Evolutionary conservation across 2,797 vertebrate genomes (phyloP).

Genomic region (Micromesistius poutassou): DNA sequence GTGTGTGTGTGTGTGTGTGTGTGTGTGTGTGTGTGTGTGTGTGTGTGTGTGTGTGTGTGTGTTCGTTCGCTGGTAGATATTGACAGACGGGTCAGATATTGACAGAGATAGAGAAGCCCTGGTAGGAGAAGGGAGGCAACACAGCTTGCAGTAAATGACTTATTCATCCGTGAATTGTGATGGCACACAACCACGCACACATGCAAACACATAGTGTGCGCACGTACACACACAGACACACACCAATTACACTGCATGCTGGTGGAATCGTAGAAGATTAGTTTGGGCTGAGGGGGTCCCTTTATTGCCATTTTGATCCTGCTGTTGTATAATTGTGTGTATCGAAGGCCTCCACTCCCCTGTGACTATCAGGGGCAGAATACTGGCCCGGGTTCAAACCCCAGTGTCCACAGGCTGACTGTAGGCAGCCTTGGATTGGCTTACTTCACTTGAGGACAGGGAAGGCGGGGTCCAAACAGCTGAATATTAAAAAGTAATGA

Average conservation of each 20-base stretch:
- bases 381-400: too few species aligned
- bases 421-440: background rate
- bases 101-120: background rate
- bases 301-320: background rate
- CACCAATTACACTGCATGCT: background rate
- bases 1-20: too few species aligned
- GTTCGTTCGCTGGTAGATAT: background rate
- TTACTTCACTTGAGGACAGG: too few species aligned
- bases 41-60: too few species aligned
- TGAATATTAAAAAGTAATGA: too few species aligned
- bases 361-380: background rate
- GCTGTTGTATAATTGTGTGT: slow-evolving; percentile 1
- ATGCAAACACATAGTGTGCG: background rate
- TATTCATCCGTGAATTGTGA: background rate
- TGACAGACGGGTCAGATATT: background rate
- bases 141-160: background rate
- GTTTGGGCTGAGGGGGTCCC: background rate
- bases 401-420: too few species aligned
- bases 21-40: too few species aligned
- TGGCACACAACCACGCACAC: background rate
- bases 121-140: background rate
- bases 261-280: background rate
- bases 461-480: too few species aligned
- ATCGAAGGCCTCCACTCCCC: background rate
- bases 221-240: background rate